Base-by-base conservation (phyloP, 2,113 vertebrate genomes). In the Cyphomyrus discorhynchus region DNA sequence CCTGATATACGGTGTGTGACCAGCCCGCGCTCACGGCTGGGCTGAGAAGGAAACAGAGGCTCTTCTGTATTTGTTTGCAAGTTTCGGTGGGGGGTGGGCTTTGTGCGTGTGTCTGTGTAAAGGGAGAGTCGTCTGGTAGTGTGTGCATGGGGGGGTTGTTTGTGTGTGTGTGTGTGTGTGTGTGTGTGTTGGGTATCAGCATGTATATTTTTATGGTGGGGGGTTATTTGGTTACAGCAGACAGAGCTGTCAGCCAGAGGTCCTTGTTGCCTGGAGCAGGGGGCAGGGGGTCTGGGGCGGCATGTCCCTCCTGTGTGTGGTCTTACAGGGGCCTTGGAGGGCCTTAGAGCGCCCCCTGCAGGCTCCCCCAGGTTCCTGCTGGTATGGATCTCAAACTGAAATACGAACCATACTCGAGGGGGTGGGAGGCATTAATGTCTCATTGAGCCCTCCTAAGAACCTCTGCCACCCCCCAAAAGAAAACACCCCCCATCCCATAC, bases 1-100 rank as follows among this genome's bases (percentile, higher is more conserved):
- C 96, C 97, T 99, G 98, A 99, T 97, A 97, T 98, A 99, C 98
- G 98, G 96, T 96, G 96, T 97, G 96, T 97, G 97, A 98, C 97
- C 98, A 95, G 97, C 98, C 77, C 97, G 97, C 97, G 96, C 98
- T 97, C 96, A 95, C 91, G 91, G 96, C 53, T 7, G 53, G n/a
- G 2, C 35, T 96, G 91, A 94, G 96, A 92, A 92, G 93, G 92
- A 94, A 93, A 93, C 93, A 95, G 90, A 46, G 89, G 93, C 92
- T 93, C 91, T 39, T 21, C 35, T 56, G 49, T 87, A 27, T 53
- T 21, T 86, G 49, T 86, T 45, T 86, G 85, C 27, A 3, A 21
- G 85, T 87, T 27, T 87, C 1, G 39, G 80, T 47, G 80, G 27
- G 4, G 31, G n/a, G 52, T 13, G 66, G 31, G 70, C 31, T 39